Percentiles rank a stretch among this genome's conserved stretches.
These are phyloP conservation scores for Spodoptera litura DNA, from an alignment of 1,140 invertebrate species.

Conservation along the genomic window DNA sequence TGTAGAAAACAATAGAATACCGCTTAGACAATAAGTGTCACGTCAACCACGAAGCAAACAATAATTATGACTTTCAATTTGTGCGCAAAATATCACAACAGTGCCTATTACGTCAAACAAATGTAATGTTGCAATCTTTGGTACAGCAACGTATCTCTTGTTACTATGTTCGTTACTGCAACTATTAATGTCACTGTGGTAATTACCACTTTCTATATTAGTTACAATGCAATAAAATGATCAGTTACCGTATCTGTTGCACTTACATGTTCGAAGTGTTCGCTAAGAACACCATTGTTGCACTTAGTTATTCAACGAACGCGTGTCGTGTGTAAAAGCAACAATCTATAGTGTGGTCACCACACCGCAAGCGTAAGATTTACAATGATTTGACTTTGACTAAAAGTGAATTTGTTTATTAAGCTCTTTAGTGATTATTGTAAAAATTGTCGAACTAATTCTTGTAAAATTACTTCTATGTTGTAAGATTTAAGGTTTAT, in stretches of 20 bases:
- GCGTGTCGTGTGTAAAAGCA: constrained; percentile 19
- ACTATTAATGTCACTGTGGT: no score
- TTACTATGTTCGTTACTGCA: no score
- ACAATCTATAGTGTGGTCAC: constrained; percentile 55
- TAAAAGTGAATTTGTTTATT: constrained; percentile 41
- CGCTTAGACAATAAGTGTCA: constrained; percentile 1
- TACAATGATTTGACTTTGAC: constrained; percentile 41
- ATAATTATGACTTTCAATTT: not conserved
- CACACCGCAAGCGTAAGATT: constrained; percentile 40
- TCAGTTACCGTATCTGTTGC: not conserved
- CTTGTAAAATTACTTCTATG: not conserved
- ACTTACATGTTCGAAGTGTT: not conserved
- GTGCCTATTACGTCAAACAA: not conserved
- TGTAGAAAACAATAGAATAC: no score
- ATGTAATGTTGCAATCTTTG: not conserved
- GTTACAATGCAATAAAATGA: no score
- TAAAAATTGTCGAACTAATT: no score
- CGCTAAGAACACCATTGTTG: not conserved
- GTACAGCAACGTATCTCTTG: not conserved
- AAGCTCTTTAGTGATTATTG: not conserved
- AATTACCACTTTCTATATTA: no score
- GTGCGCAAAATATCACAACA: constrained; percentile 12
- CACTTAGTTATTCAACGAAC: constrained; percentile 55
- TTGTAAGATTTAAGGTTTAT: no score
- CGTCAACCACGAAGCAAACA: constrained; percentile 33